Evolutionary conservation across 2,888 invertebrate species (phyloP).

Genomic region (Melieria crassipennis): DNA sequence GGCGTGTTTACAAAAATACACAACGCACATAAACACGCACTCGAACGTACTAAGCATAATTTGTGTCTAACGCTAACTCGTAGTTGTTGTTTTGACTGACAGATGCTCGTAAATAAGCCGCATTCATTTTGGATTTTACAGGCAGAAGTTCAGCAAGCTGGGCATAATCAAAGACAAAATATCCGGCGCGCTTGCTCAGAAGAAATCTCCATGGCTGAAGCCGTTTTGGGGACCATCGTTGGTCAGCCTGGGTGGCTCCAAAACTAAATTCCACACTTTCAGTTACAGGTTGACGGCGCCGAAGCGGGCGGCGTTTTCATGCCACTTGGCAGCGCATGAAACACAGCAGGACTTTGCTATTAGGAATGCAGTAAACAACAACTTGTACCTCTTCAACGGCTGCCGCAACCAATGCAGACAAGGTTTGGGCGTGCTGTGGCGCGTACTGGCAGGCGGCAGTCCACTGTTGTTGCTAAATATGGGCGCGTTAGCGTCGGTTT

Average conservation of each 20-base stretch:
- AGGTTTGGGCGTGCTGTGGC: conserved; percentile 20
- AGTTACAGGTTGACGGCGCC: conserved; percentile 23
- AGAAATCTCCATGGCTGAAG: too few relatives aligned
- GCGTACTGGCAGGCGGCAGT: conserved; percentile 10
- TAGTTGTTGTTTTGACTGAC: too few relatives aligned
- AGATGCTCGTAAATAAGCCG: too few relatives aligned
- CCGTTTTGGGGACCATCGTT: too few relatives aligned
- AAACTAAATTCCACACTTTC: conserved; percentile 26
- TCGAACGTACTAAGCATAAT: too few relatives aligned
- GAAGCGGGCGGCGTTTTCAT: not conserved
- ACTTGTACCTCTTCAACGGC: conserved; percentile 29
- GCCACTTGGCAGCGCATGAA: conserved; percentile 15
- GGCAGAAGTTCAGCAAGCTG: too few relatives aligned
- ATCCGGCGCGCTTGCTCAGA: too few relatives aligned
- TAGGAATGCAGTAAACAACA: conserved; percentile 13
- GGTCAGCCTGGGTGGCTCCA: not conserved
- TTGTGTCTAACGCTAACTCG: too few relatives aligned
- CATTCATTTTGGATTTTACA: too few relatives aligned
- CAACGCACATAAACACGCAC: too few relatives aligned
- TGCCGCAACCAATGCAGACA: conserved; percentile 20
- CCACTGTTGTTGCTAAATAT: conserved; percentile 17
- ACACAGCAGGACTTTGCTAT: conserved; percentile 22
- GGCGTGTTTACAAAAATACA: not conserved
- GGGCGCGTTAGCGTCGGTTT: conserved; percentile 24
- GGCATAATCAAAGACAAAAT: too few relatives aligned